phyloP scores from a whole-genome alignment of 2,888 invertebrate genomes.

The Rhagonycha lutea region DNA sequence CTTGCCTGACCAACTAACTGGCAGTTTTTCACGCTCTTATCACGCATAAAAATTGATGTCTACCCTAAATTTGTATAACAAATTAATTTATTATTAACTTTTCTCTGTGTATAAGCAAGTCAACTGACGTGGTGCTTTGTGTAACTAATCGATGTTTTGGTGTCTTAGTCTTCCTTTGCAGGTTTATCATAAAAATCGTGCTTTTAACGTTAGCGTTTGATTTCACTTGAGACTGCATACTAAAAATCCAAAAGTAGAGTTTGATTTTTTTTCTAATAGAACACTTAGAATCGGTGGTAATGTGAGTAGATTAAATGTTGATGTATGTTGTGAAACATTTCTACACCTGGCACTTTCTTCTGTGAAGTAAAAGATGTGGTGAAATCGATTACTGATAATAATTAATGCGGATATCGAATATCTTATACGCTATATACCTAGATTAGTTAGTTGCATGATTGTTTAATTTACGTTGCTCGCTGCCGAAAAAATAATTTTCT shows the following conservation, averaged over 20 bases:
- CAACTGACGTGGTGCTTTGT: background rate
- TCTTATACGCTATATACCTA: background rate
- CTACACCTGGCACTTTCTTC: constrained; percentile 3
- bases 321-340: background rate
- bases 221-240: background rate
- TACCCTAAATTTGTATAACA: background rate
- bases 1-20: constrained; percentile 34
- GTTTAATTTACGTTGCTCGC: constrained; percentile 21
- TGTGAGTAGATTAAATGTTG: background rate
- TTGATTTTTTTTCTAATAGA: background rate
- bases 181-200: background rate
- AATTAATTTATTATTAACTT: background rate
- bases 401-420: background rate
- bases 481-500: background rate
- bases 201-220: background rate
- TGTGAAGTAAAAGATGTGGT: background rate
- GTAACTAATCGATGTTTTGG: background rate
- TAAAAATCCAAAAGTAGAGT: background rate
- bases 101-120: background rate
- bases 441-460: constrained; percentile 11
- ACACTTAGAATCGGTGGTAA: background rate
- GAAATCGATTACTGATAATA: background rate
- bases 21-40: constrained; percentile 31
- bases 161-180: background rate
- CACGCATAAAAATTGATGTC: constrained; percentile 22